Percentiles rank a stretch among this genome's conserved stretches.
phyloP scores from a whole-genome alignment of 2,113 vertebrate genomes.

The Mugil cephalus region DNA sequence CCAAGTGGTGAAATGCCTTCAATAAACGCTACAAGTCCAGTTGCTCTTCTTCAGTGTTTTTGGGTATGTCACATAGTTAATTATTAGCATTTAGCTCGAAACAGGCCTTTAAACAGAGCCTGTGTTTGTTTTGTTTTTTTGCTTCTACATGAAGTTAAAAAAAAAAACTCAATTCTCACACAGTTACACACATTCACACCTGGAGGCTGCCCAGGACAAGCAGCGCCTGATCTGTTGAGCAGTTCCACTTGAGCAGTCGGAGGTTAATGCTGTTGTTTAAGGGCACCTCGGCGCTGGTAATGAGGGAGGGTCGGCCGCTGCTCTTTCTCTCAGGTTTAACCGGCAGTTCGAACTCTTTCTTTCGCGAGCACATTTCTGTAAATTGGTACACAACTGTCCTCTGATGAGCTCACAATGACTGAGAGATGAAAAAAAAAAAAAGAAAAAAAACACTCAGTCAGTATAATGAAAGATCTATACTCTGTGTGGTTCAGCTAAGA shows the following conservation, averaged over 20 bases:
- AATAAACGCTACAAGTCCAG: too few relatives aligned
- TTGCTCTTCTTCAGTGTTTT: too few relatives aligned
- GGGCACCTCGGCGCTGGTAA: neutral
- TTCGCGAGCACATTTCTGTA: neutral
- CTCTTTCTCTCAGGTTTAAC: neutral
- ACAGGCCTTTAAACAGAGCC: too few relatives aligned
- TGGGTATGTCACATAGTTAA: too few relatives aligned
- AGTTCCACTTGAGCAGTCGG: neutral
- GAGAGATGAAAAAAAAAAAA: neutral
- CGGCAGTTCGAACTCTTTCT: neutral
- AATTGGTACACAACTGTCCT: neutral
- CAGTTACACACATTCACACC: constrained; percentile 1
- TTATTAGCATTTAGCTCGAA: neutral
- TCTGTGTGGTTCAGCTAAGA: neutral
- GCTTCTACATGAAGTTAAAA: neutral
- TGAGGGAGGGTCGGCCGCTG: neutral
- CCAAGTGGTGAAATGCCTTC: too few relatives aligned
- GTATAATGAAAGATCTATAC: neutral
- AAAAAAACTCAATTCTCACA: neutral
- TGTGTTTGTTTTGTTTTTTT: too few relatives aligned
- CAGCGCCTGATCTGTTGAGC: neutral
- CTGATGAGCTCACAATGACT: neutral
- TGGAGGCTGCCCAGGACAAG: neutral
- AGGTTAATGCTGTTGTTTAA: neutral
- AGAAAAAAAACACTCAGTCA: neutral